Evolutionary conservation across 2,888 invertebrate genomes (phyloP).

Genomic region (Yponomeuta malinellus): DNA sequence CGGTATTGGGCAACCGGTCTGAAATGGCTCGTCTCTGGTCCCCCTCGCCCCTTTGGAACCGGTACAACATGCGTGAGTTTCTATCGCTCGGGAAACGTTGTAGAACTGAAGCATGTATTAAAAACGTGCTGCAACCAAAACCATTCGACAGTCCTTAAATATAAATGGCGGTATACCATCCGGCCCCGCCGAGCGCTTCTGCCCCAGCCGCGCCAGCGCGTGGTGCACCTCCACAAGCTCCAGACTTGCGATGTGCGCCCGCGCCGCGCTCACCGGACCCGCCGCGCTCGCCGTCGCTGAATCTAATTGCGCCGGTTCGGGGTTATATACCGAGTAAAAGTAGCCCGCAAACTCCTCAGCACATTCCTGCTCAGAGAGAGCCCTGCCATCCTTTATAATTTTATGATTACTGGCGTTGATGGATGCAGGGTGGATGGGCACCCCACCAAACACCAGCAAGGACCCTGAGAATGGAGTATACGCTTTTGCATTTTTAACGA

Average conservation of each 20-base stretch:
- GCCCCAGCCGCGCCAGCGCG: constrained; percentile 13
- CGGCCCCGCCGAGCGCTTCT: constrained; percentile 18
- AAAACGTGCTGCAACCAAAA: constrained; percentile 15
- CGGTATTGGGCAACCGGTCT: too few relatives aligned
- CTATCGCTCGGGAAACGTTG: too few relatives aligned
- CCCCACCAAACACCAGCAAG: too few relatives aligned
- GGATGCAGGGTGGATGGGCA: too few relatives aligned
- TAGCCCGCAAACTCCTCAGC: constrained; percentile 16
- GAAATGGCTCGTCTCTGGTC: too few relatives aligned
- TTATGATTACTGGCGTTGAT: background rate
- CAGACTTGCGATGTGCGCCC: constrained; percentile 5
- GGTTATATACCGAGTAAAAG: constrained; percentile 17
- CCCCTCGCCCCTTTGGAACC: too few relatives aligned
- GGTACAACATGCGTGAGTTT: too few relatives aligned
- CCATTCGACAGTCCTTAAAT: constrained; percentile 11
- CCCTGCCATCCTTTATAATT: constrained; percentile 12
- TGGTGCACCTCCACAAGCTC: constrained; percentile 7
- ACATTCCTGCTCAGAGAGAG: constrained; percentile 9
- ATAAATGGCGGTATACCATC: constrained; percentile 19
- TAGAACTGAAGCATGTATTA: too few relatives aligned
- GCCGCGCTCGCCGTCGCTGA: background rate
- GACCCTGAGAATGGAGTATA: too few relatives aligned
- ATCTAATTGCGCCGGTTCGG: background rate
- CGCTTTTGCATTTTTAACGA: too few relatives aligned
- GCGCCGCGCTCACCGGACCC: constrained; percentile 7